Evolutionary conservation across 2,113 vertebrate genomes (phyloP), one percentile per base, ranked within the genome.

Genomic region (Conger conger): DNA sequence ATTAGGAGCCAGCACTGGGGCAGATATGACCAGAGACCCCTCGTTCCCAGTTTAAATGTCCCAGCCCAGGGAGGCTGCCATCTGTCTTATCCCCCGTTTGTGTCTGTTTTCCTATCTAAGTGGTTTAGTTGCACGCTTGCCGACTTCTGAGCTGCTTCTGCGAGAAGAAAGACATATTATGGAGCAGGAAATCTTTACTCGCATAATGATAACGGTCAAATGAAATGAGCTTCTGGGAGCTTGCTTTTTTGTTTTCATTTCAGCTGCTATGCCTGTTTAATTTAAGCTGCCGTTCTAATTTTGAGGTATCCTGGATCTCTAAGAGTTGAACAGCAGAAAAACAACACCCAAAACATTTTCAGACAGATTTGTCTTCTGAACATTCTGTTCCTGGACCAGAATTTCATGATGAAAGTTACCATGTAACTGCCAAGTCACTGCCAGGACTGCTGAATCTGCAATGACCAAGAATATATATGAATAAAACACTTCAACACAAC

Each of bases 361-460:
- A n/a, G 40, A 76, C 83, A 84, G 17, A 85, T 80, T 35, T 57
- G 38, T 76, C 73, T 60, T 42, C n/a, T 40, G 82, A 45, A 84
- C 54, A 76, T 78, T 82, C 42, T 86, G 76, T 86, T 84, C 79
- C 40, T 30, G 63, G 37, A 36, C 4, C 84, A 83, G 81, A 35
- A 36, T 76, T 38, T 80, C 38, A 78, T 40, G 53, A 18, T n/a
- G 54, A 37, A 37, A 38, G 27, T 4, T 13, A 63, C 3, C 20
- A 63, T 63, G 57, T 27, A 2, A 63, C 23, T 27, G 57, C 13
- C 8, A 15, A 16, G 54, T 16, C 54, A 57, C 57, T 23, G 20
- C 18, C 18, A 63, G 23, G 57, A 27, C 20, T 27, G 20, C 7
- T 20, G 27, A 27, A 27, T 4, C 57, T 23, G 57, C 57, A 50